Evolutionary conservation across 2,797 vertebrate genomes (phyloP), one percentile per base, ranked within the genome.

Genomic region (Gymnocypris eckloni): DNA sequence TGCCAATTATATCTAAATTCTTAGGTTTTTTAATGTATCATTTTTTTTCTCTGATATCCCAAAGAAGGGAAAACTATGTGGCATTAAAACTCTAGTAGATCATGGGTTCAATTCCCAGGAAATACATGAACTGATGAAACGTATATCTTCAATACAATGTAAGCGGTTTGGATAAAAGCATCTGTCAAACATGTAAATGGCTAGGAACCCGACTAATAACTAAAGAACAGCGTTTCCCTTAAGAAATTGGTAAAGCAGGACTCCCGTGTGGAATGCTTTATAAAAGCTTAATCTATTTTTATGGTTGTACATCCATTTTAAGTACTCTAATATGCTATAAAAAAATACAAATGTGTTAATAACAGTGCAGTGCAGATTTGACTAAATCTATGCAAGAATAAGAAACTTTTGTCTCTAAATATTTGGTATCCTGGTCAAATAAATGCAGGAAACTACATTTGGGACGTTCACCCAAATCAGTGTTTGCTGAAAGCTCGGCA

Each of bases 341-440:
- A 75, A 66, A 54, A 87, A 72, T 8, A 79, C 72, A 78, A 61
- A 64, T 37, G 28, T 37, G 16, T 72, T 67, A 12, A 33, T 67
- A 41, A 28, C 4, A 83, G 66, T 20, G 33, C 66, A 9, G 12
- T 54, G 15, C 28, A 61, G 10, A 79, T 61, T 69, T 43, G 10
- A 41, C 10, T 4, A 79, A 84, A 48, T 80, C 22, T 83, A 6
- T 77, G 4, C 84, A 61, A 76, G 25, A 48, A 78, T 50, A 67
- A 18, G 11, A 81, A 66, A 43, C 61, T 67, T 54, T 77, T 81
- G 43, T 37, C 52, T 54, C 25, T 71, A 56, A 11, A 61, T 69
- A 86, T 86, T 86, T 89, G 50, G n/a, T 71, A 76, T 86, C 77
- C 84, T 83, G 81, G 85, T 86, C 85, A 86, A 88, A 86, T 82